Conservation (phyloP, 1,140 invertebrate genomes). For the Lepeophtheirus salmonis region DNA sequence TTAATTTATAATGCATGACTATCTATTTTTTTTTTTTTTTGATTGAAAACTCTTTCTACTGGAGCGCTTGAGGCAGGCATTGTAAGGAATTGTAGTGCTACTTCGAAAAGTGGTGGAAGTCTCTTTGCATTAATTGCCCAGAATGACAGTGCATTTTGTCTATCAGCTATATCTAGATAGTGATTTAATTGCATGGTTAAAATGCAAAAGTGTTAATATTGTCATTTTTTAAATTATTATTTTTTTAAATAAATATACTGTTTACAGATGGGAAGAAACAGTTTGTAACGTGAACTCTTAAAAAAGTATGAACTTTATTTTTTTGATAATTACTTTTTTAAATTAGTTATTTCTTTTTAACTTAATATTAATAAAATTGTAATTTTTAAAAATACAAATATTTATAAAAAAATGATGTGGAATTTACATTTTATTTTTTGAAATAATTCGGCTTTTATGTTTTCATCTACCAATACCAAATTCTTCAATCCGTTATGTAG, state of each 20-base stretch:
- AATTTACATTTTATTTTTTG: not conserved
- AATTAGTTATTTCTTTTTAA: not conserved
- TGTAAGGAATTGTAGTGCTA: not conserved
- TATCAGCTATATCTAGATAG: not conserved
- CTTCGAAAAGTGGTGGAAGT: not conserved
- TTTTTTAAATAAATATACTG: no score
- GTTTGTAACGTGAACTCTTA: no score
- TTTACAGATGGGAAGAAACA: not conserved
- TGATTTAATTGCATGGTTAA: no score
- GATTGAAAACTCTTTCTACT: not conserved
- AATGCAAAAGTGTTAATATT: not conserved
- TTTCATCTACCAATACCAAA: not conserved
- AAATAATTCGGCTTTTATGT: not conserved
- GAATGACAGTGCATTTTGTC: not conserved
- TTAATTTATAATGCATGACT: no score
- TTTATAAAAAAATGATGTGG: not conserved
- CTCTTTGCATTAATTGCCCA: not conserved
- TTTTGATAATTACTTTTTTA: not conserved
- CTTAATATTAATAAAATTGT: not conserved
- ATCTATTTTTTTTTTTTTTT: not conserved
- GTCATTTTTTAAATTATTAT: not conserved
- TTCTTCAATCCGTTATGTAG: not conserved
- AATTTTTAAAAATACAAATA: not conserved
- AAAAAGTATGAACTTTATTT: not conserved
- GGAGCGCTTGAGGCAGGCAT: not conserved